Conservation (phyloP, 2,113 vertebrate species). For the Hydrochoerus hydrochaeris region DNA sequence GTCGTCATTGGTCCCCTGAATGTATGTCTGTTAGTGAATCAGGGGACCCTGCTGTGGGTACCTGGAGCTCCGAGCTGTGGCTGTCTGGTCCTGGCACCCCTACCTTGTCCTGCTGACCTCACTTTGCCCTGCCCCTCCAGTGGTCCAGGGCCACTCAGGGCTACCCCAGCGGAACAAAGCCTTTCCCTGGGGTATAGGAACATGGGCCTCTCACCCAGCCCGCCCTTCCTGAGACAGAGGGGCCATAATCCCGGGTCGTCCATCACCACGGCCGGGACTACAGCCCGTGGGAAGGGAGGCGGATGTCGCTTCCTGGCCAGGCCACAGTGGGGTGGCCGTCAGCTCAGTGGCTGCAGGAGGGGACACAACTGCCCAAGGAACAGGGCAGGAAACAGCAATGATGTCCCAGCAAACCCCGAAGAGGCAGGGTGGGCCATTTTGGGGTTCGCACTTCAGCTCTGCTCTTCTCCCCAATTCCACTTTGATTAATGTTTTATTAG, state of each 20-base stretch:
- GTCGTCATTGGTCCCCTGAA: no score
- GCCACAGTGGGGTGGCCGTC: no score
- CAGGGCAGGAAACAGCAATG: neutral
- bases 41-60: neutral
- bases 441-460: neutral
- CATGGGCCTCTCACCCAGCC: neutral
- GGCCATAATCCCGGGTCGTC: neutral
- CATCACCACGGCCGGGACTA: no score
- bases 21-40: no score
- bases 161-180: neutral
- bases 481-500: neutral
- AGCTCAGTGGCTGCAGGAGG: neutral
- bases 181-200: no score
- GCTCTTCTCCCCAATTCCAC: neutral
- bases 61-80: no score
- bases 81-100: neutral
- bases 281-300: neutral
- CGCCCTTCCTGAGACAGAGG: neutral
- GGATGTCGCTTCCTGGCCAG: neutral
- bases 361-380: neutral
- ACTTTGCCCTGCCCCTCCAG: neutral
- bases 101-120: neutral
- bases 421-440: neutral
- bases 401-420: accelerated
- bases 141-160: neutral